Evolutionary conservation across 2,797 vertebrate genomes (phyloP).

Genomic region (Rhinoraja longicauda): DNA sequence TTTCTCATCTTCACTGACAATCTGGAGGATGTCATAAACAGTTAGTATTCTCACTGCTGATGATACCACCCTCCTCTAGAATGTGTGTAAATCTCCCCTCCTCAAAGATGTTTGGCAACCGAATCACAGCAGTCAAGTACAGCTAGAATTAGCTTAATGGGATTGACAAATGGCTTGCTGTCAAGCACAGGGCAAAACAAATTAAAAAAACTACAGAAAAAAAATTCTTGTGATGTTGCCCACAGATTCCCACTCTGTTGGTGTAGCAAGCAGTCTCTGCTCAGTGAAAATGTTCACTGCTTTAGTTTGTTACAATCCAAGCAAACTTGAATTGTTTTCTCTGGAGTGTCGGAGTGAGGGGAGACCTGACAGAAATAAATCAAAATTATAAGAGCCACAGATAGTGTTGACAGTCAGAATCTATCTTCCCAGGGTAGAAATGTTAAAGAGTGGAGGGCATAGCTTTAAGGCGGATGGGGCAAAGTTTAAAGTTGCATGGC

Average conservation of each 20-base stretch:
- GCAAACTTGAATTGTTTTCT: too few species aligned
- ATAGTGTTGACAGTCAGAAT: too few species aligned
- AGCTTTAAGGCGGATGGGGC: too few species aligned
- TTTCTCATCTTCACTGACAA: not conserved
- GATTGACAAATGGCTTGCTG: conserved; percentile 8
- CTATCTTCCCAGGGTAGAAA: too few species aligned
- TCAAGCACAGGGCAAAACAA: not conserved
- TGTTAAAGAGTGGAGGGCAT: too few species aligned
- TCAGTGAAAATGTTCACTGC: not conserved
- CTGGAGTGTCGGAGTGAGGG: too few species aligned
- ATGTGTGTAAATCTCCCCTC: not conserved
- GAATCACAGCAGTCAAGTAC: not conserved
- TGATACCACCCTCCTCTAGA: not conserved
- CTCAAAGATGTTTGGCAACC: not conserved
- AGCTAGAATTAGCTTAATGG: not conserved
- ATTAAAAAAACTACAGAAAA: not conserved
- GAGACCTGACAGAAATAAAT: too few species aligned
- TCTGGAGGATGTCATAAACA: not conserved
- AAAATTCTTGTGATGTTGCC: not conserved
- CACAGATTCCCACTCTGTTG: not conserved
- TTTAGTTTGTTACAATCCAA: not conserved
- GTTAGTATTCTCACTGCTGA: not conserved
- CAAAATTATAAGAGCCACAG: too few species aligned
- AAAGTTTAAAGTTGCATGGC: too few species aligned
- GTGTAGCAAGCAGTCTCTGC: not conserved